Base-by-base conservation (phyloP, 2,888 invertebrate genomes). In the Heteromyza rotundicornis region DNA sequence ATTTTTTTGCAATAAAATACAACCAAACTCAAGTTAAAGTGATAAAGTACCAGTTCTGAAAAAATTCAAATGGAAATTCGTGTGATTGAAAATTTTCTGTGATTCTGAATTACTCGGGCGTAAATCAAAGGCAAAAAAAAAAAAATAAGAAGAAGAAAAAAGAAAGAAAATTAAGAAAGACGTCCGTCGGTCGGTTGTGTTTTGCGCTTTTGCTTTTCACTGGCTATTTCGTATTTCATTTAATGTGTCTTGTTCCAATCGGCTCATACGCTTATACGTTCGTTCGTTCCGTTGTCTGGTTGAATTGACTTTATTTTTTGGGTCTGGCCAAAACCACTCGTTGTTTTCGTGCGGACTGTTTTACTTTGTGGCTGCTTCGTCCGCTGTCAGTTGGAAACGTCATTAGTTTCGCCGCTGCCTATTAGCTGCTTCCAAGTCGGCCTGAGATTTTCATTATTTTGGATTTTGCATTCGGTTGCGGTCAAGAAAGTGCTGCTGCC, bases 81-180 rank as follows among this genome's bases (percentile, higher is more conserved):
- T 57, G 49, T 40, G n/a, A 55, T 59, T 23, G 20, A 55, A 58
- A 55, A 58, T 54, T n/a, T 7, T 36, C 19, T 16, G 22, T n/a
- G 22, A 47, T 19, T 47, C 20, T 40, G n/a, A n/a, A n/a, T 40
- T 14, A 40, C 10, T 32, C 54, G 61, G 61, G 61, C 61, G 61
- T 61, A 57, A 56, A 60, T 60, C 44, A 40, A 56, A 56, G 24
- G 23, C n/a, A n/a, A 3, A n/a, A 32, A 56, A 51, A 49, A 56
- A 57, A 61, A 54, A 57, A 22, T 53, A 24, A 56, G 50, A 60
- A 51, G 40, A 54, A 49, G 44, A 35, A 32, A 51, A 3, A 32
- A n/a, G n/a, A n/a, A n/a, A 62, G 54, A 56, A 47, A 57, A 24
- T 53, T 23, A 52, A 20, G 50, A 40, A 57, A 52, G 44, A 27